A percentile compares a stretch with the other conserved stretches of the same genome.
These are phyloP conservation scores for Macropus fuliginosus DNA, from an alignment of 2,797 vertebrate species.

Conservation along the genomic window DNA sequence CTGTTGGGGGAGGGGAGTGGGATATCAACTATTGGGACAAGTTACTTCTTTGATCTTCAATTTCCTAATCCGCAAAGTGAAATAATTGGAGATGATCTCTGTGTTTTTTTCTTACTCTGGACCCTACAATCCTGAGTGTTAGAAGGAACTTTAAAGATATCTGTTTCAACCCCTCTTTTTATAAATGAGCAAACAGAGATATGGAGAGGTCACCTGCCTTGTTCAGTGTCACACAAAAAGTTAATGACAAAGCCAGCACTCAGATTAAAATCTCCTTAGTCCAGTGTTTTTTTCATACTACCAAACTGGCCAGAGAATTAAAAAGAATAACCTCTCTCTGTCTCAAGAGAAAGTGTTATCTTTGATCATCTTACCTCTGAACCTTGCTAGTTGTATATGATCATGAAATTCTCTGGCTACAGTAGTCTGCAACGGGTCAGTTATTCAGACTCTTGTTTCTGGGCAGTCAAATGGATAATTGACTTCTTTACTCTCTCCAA, in stretches of 20 bases:
- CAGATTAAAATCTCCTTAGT: background rate
- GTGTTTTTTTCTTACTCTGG: background rate
- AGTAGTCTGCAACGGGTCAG: background rate
- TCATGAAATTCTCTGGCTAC: background rate
- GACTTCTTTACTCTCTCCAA: background rate
- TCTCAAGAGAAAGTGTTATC: background rate
- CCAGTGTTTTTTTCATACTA: background rate
- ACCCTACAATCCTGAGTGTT: constrained; percentile 9
- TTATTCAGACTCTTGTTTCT: background rate
- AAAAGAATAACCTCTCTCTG: background rate
- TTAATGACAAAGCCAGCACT: constrained; percentile 30
- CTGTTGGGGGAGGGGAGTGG: accelerated
- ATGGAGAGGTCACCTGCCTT: constrained; percentile 33
- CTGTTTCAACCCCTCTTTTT: background rate
- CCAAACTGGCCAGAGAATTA: background rate
- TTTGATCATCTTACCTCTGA: background rate
- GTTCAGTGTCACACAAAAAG: constrained; percentile 11
- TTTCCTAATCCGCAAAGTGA: constrained; percentile 43
- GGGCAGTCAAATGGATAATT: background rate
- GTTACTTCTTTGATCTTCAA: constrained; percentile 36
- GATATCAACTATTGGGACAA: background rate
- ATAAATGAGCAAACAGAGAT: constrained; percentile 45
- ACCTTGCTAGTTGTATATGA: background rate
- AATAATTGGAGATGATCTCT: constrained; percentile 29
- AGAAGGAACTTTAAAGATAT: background rate